Percentiles rank a stretch among this genome's conserved stretches.
Conservation (phyloP, 2,113 vertebrate genomes). For the Trogon surrucura region DNA sequence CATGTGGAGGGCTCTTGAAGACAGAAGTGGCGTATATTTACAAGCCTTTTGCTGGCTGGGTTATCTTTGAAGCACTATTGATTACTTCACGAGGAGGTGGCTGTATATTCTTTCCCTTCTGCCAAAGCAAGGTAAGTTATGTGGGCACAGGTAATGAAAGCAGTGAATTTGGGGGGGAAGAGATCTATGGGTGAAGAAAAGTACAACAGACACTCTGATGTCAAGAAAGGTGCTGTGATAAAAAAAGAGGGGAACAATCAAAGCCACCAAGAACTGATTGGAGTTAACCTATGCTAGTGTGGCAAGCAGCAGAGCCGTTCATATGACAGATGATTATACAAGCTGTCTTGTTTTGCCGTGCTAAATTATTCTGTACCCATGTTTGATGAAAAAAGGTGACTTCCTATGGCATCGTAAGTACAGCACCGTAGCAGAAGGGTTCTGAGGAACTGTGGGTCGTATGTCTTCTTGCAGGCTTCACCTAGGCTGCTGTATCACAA, state of each 20-base stretch:
- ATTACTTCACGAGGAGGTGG: conserved; percentile 44
- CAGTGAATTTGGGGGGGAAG: conserved; percentile 15
- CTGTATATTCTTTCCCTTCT: conserved; percentile 38
- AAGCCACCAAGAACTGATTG: neutral
- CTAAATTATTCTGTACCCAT: neutral
- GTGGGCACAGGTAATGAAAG: conserved; percentile 50
- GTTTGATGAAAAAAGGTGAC: neutral
- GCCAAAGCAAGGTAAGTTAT: conserved; percentile 45
- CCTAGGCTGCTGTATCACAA: conserved; percentile 16
- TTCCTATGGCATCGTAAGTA: neutral
- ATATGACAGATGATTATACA: neutral
- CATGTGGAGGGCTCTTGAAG: neutral
- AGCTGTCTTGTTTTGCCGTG: neutral
- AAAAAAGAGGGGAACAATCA: neutral
- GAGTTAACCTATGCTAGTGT: neutral
- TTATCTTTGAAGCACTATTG: conserved; percentile 49
- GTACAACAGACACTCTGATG: neutral
- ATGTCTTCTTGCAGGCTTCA: neutral
- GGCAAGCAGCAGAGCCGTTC: neutral
- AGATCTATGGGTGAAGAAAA: conserved; percentile 8
- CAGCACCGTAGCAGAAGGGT: neutral
- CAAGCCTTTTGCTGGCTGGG: conserved; percentile 1
- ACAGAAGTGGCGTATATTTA: conserved; percentile 5
- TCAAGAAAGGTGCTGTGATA: neutral
- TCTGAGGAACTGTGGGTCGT: neutral